Evolutionary conservation across 2,113 vertebrate genomes (phyloP).

Genomic region (Emydocephalus ijimae): DNA sequence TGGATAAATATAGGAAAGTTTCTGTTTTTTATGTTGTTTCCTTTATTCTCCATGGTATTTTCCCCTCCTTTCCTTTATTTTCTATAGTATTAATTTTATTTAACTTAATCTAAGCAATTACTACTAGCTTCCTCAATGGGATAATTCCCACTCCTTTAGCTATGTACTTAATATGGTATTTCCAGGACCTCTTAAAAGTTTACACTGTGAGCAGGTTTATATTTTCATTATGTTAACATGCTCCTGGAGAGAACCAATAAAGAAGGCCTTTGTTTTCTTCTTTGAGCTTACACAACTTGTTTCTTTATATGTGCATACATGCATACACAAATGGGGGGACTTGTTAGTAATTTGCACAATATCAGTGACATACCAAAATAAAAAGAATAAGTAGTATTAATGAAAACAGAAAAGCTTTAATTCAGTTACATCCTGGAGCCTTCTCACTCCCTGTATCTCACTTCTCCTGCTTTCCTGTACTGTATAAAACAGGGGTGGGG

Average conservation of each 20-base stretch:
- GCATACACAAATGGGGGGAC: not conserved
- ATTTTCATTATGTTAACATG: not conserved
- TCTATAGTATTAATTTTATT: not conserved
- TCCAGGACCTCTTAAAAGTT: not conserved
- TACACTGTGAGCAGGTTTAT: not conserved
- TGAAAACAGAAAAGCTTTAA: not conserved
- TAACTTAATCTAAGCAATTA: not conserved
- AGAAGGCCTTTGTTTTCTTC: not conserved
- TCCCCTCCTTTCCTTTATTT: not conserved
- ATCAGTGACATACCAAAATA: not conserved
- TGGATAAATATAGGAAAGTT: not conserved
- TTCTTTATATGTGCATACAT: not conserved
- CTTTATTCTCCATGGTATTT: not conserved
- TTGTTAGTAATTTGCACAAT: not conserved
- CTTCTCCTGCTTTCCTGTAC: not conserved
- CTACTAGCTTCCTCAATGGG: not conserved
- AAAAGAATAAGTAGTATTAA: not conserved
- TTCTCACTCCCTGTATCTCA: not conserved
- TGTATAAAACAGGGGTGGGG: not conserved
- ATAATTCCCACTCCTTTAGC: not conserved
- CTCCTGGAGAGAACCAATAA: not conserved
- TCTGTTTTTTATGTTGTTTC: not conserved
- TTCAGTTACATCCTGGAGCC: not conserved
- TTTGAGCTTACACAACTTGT: not conserved
- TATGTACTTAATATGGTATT: not conserved